A percentile compares a stretch with the other conserved stretches of the same genome.
These are phyloP conservation scores for Actinemys pallida DNA, from an alignment of 2,113 vertebrate species.

Conservation along the genomic window DNA sequence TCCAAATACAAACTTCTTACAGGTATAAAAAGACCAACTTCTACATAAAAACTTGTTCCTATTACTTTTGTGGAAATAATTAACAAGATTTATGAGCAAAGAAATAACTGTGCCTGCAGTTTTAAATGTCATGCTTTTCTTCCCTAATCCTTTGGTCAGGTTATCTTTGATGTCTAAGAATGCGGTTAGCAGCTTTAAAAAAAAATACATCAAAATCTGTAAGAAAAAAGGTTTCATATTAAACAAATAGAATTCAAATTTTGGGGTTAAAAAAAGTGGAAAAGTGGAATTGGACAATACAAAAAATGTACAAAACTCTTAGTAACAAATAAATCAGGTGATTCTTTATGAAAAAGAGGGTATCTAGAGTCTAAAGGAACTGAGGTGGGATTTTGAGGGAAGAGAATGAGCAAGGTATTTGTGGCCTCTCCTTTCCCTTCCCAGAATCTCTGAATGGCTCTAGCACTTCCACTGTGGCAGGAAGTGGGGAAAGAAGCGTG, in stretches of 20 bases:
- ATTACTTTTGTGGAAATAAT: background rate
- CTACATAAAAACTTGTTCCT: background rate
- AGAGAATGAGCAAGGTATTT: too few relatives aligned
- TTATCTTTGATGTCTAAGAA: background rate
- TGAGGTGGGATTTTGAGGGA: too few relatives aligned
- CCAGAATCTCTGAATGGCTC: too few relatives aligned
- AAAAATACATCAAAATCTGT: background rate
- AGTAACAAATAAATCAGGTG: background rate
- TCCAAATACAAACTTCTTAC: background rate
- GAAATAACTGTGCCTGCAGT: background rate
- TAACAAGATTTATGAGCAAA: background rate
- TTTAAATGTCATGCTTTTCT: background rate
- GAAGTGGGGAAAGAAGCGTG: too few relatives aligned
- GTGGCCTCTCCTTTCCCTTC: too few relatives aligned
- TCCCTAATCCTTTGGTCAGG: background rate
- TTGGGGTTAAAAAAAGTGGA: background rate
- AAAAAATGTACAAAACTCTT: background rate
- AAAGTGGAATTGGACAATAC: background rate
- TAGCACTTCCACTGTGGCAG: too few relatives aligned
- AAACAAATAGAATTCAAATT: background rate
- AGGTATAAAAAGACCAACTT: background rate
- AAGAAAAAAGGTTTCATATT: background rate
- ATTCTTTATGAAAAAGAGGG: background rate
- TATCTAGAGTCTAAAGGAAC: too few relatives aligned
- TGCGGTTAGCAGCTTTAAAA: background rate